These are phyloP conservation scores for Amblyteles armatorius DNA, from an alignment of 2,888 invertebrate species.

Conservation along the genomic window DNA sequence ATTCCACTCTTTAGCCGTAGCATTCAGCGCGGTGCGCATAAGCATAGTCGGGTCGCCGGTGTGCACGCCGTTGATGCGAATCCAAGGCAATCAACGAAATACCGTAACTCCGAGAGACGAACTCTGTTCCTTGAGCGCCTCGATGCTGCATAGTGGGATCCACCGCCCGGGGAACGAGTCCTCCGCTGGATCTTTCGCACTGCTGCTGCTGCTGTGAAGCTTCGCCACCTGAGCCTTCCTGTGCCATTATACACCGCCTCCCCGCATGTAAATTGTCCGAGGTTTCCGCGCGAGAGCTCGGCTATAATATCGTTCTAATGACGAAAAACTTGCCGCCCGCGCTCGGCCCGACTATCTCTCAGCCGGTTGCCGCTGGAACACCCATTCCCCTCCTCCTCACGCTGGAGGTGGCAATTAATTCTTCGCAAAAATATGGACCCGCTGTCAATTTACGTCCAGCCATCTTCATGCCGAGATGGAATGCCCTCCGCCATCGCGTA, in stretches of 20 bases:
- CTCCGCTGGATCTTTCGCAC: conserved; percentile 60
- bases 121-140: conserved; percentile 55
- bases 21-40: not conserved
- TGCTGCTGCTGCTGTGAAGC: conserved; percentile 55
- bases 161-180: conserved; percentile 47
- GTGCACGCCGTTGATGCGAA: conserved; percentile 69
- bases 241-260: conserved; percentile 68
- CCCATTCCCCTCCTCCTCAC: conserved; percentile 7
- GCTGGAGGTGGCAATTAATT: conserved; percentile 80
- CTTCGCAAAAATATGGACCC: conserved; percentile 76
- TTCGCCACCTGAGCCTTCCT: conserved; percentile 68
- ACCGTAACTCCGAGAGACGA: conserved; percentile 74
- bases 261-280: conserved; percentile 79
- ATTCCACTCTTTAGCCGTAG: conserved; percentile 35
- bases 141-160: conserved; percentile 16
- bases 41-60: conserved; percentile 40
- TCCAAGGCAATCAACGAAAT: conserved; percentile 79
- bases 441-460: conserved; percentile 57
- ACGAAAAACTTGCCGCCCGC: conserved; percentile 74
- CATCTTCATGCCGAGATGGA: conserved; percentile 21
- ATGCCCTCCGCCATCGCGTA: conserved; percentile 24
- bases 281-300: conserved; percentile 74
- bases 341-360: conserved; percentile 24
- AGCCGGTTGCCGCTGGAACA: conserved; percentile 23
- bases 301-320: conserved; percentile 83